Evolutionary conservation across 2,113 vertebrate species (phyloP).

Genomic region (Osmerus mordax): DNA sequence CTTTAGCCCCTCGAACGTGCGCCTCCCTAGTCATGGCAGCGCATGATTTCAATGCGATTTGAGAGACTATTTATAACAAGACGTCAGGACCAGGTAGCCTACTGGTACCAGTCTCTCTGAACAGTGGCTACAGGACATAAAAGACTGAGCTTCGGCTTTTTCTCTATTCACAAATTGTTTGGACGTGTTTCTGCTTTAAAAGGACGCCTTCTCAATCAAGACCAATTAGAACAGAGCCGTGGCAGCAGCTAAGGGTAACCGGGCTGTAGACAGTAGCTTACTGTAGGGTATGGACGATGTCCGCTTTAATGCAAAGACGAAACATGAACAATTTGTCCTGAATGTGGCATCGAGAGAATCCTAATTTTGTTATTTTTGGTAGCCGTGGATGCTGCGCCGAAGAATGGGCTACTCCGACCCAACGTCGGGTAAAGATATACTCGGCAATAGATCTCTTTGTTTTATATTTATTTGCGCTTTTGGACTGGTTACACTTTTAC

Average conservation of each 20-base stretch:
- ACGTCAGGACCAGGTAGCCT: constrained; percentile 4
- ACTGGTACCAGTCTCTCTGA: no score
- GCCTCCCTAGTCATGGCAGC: constrained; percentile 10
- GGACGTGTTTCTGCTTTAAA: neutral
- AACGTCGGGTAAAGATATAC: constrained; percentile 86
- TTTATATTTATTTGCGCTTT: constrained; percentile 99
- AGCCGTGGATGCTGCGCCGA: constrained; percentile 67
- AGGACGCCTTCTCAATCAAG: constrained; percentile 45
- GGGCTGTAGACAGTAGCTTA: constrained; percentile 9
- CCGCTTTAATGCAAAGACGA: constrained; percentile 11
- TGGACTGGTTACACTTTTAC: constrained; percentile 93
- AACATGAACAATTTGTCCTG: constrained; percentile 56
- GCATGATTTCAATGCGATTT: constrained; percentile 11
- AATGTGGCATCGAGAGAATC: constrained; percentile 64
- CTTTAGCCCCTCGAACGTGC: constrained; percentile 10
- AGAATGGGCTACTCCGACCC: constrained; percentile 93
- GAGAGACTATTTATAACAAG: neutral
- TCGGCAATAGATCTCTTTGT: constrained; percentile 94
- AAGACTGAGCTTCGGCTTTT: no score
- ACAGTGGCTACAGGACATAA: no score
- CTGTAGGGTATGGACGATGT: constrained; percentile 52
- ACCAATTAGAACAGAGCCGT: constrained; percentile 33
- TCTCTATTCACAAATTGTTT: no score
- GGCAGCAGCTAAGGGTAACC: constrained; percentile 9
- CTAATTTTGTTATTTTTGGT: constrained; percentile 53